phyloP scores from a whole-genome alignment of 2,888 invertebrate genomes.

The Tenthredo distinguenda region DNA sequence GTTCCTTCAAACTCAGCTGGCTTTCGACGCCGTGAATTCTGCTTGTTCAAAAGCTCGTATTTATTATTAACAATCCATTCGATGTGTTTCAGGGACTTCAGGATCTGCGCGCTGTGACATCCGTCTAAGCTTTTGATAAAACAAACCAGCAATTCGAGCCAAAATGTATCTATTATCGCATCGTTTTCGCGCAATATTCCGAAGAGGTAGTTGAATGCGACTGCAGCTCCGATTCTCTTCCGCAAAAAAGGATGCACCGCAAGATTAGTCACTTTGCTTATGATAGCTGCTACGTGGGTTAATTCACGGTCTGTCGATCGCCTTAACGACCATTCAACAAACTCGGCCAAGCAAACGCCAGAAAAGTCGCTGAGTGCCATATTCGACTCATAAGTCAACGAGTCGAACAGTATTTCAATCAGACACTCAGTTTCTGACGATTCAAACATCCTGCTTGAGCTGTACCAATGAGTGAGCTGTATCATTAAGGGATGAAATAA shows the following conservation, averaged over 20 bases:
- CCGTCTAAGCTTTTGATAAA: slow-evolving; percentile 83
- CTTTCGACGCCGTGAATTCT: slow-evolving; percentile 71
- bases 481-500: slow-evolving; percentile 84
- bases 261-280: slow-evolving; percentile 82
- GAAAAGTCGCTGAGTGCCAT: slow-evolving; percentile 83
- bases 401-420: slow-evolving; percentile 82
- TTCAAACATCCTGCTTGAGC: slow-evolving; percentile 78
- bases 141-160: slow-evolving; percentile 83
- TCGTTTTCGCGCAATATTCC: slow-evolving; percentile 82
- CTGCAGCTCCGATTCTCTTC: slow-evolving; percentile 84
- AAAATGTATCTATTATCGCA: slow-evolving; percentile 81
- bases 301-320: slow-evolving; percentile 77
- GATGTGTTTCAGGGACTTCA: slow-evolving; percentile 81
- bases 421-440: slow-evolving; percentile 80
- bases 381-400: slow-evolving; percentile 82
- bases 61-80: slow-evolving; percentile 81
- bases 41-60: slow-evolving; percentile 78
- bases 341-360: slow-evolving; percentile 83
- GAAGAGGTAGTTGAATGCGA: slow-evolving; percentile 87
- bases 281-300: slow-evolving; percentile 79
- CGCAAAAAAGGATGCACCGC: slow-evolving; percentile 81
- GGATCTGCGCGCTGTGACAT: slow-evolving; percentile 79
- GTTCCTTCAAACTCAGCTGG: slow-evolving; percentile 77
- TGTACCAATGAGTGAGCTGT: slow-evolving; percentile 86
- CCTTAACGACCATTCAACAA: slow-evolving; percentile 84